Evolutionary conservation across 2,888 invertebrate genomes (phyloP).

Genomic region (Therioaphis trifolii): DNA sequence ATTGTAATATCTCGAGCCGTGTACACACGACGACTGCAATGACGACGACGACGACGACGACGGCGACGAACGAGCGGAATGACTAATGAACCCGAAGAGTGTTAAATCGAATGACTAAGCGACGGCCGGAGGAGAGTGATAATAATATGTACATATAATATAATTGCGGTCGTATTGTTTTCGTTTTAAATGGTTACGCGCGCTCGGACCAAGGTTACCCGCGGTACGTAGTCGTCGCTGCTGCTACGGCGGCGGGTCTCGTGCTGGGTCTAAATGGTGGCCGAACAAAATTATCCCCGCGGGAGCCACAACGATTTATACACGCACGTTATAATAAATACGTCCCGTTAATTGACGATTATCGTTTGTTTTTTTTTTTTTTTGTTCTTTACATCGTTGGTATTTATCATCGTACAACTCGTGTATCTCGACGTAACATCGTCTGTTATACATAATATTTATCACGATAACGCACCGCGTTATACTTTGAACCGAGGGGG

Average conservation of each 20-base stretch:
- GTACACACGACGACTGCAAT: neutral
- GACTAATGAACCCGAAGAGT: slow-evolving; percentile 23
- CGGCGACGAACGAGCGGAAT: slow-evolving; percentile 7
- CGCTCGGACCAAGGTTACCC: neutral
- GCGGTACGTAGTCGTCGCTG: neutral
- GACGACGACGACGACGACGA: neutral
- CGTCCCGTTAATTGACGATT: neutral
- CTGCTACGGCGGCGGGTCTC: neutral
- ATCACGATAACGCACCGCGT: too few relatives aligned
- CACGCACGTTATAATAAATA: neutral
- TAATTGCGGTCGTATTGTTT: neutral
- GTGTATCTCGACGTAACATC: neutral
- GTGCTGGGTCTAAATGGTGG: neutral
- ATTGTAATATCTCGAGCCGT: neutral
- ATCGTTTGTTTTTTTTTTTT: neutral
- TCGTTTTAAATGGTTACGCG: neutral
- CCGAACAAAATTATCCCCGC: neutral
- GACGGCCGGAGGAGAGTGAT: neutral
- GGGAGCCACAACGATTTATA: neutral
- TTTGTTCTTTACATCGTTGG: neutral
- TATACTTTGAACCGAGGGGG: too few relatives aligned
- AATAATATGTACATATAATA: neutral
- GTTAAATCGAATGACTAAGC: neutral
- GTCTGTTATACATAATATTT: too few relatives aligned
- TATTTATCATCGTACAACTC: neutral